Conservation (phyloP, 2,113 vertebrate genomes). For the Rafetus swinhoei region DNA sequence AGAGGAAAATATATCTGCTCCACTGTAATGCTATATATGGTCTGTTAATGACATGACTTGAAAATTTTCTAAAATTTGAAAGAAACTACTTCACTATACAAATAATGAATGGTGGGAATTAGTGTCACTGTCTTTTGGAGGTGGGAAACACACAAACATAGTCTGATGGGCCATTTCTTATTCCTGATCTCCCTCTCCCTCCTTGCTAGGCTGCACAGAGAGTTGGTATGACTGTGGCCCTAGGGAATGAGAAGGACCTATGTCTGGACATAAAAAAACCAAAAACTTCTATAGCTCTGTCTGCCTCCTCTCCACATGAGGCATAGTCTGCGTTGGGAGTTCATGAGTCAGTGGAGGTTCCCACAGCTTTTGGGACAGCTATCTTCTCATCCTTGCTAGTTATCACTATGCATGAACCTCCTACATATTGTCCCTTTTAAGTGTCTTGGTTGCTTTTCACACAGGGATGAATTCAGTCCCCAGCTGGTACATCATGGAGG, state of each 20-base stretch:
- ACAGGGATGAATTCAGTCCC: neutral
- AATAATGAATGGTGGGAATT: slow-evolving; percentile 51
- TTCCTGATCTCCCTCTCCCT: neutral
- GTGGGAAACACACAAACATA: neutral
- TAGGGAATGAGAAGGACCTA: slow-evolving; percentile 4
- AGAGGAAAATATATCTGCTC: neutral
- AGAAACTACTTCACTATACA: slow-evolving; percentile 46
- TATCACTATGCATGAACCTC: neutral
- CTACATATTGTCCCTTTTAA: neutral
- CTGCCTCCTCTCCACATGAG: neutral
- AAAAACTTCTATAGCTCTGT: neutral
- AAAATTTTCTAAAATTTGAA: neutral
- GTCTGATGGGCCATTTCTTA: slow-evolving; percentile 35
- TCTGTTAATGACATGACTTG: neutral
- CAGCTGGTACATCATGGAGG: neutral
- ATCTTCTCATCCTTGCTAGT: neutral
- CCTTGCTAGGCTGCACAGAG: neutral
- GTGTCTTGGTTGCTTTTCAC: neutral
- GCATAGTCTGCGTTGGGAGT: slow-evolving; percentile 13
- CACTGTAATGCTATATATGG: neutral
- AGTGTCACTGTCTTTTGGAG: slow-evolving; percentile 39
- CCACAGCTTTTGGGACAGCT: slow-evolving; percentile 6
- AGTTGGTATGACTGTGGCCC: slow-evolving; percentile 4
- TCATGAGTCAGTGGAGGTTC: neutral
- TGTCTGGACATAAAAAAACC: neutral